A percentile compares a stretch with the other conserved stretches of the same genome.
These are phyloP conservation scores for Pristionchus entomophagus DNA, from an alignment of 2,888 invertebrate species.

Conservation along the genomic window DNA sequence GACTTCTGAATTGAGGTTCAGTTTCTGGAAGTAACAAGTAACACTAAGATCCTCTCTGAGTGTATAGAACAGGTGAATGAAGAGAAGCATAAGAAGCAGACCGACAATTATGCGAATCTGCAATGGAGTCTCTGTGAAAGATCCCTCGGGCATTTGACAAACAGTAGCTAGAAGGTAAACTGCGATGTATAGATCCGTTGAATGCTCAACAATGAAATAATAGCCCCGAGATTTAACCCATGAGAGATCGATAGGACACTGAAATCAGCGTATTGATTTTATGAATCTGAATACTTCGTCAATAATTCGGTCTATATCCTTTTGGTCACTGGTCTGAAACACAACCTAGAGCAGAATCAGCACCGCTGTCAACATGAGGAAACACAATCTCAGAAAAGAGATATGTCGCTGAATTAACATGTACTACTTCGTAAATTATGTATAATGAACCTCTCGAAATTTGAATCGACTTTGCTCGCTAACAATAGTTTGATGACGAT, in stretches of 20 bases:
- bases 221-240: not conserved
- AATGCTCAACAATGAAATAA: not conserved
- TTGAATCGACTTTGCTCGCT: not conserved
- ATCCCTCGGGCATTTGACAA: not conserved
- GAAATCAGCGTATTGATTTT: not conserved
- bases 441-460: not conserved
- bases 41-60: not conserved
- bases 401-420: not conserved
- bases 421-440: too few relatives aligned
- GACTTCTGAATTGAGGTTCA: not conserved
- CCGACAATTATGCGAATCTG: not conserved
- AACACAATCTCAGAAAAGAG: not conserved
- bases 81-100: not conserved
- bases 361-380: not conserved
- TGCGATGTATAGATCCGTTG: not conserved
- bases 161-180: not conserved
- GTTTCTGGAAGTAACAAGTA: not conserved
- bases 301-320: not conserved
- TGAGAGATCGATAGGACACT: not conserved
- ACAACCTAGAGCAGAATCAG: not conserved
- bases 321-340: not conserved
- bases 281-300: not conserved
- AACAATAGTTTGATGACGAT: not conserved
- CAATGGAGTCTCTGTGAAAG: not conserved
- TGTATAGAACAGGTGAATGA: not conserved